A percentile compares a stretch with the other conserved stretches of the same genome.
Evolutionary conservation across 2,113 vertebrate species (phyloP).

Genomic region (Oenanthe melanoleuca): DNA sequence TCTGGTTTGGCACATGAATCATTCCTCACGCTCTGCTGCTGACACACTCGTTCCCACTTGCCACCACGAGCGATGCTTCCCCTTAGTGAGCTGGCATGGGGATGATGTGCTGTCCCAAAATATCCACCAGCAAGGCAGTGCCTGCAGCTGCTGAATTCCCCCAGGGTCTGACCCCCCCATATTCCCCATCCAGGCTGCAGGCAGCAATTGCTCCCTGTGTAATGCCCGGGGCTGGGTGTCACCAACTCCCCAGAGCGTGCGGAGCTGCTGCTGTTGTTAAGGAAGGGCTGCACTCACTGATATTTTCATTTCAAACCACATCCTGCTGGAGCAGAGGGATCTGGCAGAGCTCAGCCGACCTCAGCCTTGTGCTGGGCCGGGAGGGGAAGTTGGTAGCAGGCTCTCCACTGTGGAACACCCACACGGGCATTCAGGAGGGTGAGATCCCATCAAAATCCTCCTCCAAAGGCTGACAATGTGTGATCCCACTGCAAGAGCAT

Average conservation of each 20-base stretch:
- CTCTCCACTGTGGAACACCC: background rate
- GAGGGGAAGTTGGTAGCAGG: background rate
- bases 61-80: background rate
- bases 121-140: background rate
- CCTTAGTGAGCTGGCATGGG: background rate
- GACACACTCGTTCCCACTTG: background rate
- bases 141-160: accelerated
- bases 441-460: background rate
- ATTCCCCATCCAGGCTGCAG: background rate
- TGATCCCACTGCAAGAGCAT: background rate
- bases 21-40: background rate
- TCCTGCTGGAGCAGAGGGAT: constrained; percentile 51
- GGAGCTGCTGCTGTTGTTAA: background rate
- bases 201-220: background rate
- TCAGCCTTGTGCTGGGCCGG: background rate
- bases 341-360: background rate
- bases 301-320: constrained; percentile 52
- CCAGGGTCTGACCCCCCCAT: accelerated
- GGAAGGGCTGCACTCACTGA: constrained; percentile 9
- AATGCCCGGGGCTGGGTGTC: accelerated
- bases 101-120: background rate
- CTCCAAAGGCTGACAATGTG: accelerated
- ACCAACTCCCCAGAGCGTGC: accelerated
- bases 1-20: background rate
- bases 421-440: accelerated